Conservation (phyloP, 2,113 vertebrate species). For the Crotophaga sulcirostris region DNA sequence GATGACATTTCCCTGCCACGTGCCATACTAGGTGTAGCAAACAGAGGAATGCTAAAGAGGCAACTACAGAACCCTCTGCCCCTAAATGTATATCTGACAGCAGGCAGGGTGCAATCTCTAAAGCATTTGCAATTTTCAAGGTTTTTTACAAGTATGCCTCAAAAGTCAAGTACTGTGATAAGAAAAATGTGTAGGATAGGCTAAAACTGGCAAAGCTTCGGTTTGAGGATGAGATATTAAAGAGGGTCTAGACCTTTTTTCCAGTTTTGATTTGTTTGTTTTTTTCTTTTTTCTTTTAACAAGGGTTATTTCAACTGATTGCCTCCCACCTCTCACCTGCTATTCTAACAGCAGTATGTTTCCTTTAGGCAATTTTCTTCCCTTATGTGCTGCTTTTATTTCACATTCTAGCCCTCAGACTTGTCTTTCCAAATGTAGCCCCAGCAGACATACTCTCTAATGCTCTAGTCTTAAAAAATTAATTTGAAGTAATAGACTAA, state of each 20-base stretch:
- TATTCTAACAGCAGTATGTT: slow-evolving; percentile 25
- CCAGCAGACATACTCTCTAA: slow-evolving; percentile 43
- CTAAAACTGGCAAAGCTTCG: neutral
- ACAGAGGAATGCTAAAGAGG: neutral
- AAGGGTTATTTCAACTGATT: neutral
- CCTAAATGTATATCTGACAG: neutral
- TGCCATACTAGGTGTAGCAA: neutral
- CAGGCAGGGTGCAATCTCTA: neutral
- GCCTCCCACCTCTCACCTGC: neutral
- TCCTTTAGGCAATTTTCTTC: slow-evolving; percentile 58
- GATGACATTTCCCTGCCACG: neutral
- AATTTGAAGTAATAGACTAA: slow-evolving; percentile 61
- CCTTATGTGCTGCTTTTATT: slow-evolving; percentile 53
- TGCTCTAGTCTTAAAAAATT: slow-evolving; percentile 58
- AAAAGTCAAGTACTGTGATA: neutral
- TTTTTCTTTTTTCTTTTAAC: neutral
- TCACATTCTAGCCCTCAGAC: slow-evolving; percentile 24
- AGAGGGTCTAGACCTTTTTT: neutral
- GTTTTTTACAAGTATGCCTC: neutral
- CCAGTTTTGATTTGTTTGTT: neutral
- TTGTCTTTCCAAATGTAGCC: slow-evolving; percentile 39
- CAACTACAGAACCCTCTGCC: neutral
- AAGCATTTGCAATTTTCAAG: neutral
- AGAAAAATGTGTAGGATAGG: neutral
- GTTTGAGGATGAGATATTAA: neutral